phyloP scores from a whole-genome alignment of 2,113 vertebrate species.

The Charina bottae region DNA sequence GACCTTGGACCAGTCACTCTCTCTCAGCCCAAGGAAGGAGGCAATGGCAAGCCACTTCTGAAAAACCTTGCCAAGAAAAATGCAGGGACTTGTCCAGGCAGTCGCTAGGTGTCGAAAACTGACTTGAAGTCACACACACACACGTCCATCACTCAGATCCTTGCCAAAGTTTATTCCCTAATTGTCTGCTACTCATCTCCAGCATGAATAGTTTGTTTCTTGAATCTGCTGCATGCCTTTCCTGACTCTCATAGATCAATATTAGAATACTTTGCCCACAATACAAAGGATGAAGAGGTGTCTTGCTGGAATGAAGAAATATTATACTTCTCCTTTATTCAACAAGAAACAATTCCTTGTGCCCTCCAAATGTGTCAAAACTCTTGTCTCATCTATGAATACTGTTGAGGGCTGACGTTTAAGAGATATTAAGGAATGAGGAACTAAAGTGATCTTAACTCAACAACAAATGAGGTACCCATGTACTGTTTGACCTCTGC shows the following conservation, averaged over 20 bases:
- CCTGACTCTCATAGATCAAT: neutral
- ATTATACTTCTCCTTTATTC: constrained; percentile 12
- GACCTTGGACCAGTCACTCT: neutral
- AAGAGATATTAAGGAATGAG: neutral
- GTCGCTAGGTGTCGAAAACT: neutral
- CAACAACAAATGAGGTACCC: neutral
- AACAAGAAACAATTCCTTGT: neutral
- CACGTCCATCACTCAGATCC: accelerated
- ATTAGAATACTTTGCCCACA: constrained; percentile 18
- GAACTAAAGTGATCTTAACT: neutral
- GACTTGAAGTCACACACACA: neutral
- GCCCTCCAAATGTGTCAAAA: neutral
- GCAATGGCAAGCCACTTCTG: neutral
- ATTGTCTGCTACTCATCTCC: neutral
- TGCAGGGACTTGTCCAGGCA: neutral
- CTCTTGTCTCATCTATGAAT: neutral
- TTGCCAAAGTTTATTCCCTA: neutral
- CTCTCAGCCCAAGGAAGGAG: neutral
- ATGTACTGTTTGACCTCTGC: neutral
- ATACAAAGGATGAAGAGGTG: constrained; percentile 4
- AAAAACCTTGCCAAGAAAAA: neutral
- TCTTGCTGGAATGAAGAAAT: neutral
- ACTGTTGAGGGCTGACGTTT: neutral
- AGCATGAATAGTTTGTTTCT: neutral
- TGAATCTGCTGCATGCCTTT: neutral